Base-by-base conservation (phyloP, 2,113 vertebrate genomes). In the Pterocles gutturalis region DNA sequence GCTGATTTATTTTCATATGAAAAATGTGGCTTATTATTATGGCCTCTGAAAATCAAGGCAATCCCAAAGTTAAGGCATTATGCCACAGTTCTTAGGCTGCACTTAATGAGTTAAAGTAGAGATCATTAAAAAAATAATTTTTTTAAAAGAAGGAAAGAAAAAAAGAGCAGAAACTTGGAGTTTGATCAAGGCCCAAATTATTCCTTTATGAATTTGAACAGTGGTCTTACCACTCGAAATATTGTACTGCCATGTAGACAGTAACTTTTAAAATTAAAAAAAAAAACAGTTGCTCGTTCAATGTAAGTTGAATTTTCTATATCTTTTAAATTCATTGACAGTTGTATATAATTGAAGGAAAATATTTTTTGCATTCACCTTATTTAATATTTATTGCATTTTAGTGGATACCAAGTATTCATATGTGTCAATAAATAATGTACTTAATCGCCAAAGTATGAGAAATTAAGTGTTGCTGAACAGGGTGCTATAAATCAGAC, bases 371-470 rank as follows among this genome's bases (percentile, higher is more conserved):
- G 90, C 73, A 45, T 86, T 96, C 60, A 10, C 69, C 57, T 96
- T 97, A 83, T 92, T 97, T 97, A 96, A 88, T 96, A 96, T 91
- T 97, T 31, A 7, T 96, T 94, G 93, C 93, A 80, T 97, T 97
- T 97, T 96, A 93, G 83, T 84, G 96, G 96, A 90, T 84, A 87
- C 22, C 26, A 96, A 97, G 87, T 90, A 73, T 95, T 94, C 67
- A 17, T 93, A 70, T 77, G 69, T 95, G 91, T 96, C 95, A 60
- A 93, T 93, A 96, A 97, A 90, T 97, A 96, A 94, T 62, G 34
- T 72, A 83, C 73, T 84, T 96, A 93, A 96, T 95, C 83, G 95
- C 38, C 76, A 93, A 97, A 96, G 83, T 76, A 51, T 53, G 55
- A 95, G 96, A 97, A 94, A 96, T 87, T 34, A 89, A 65, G 51